These are phyloP conservation scores for Geotrupes spiniger DNA, from an alignment of 2,888 invertebrate species.

Conservation along the genomic window DNA sequence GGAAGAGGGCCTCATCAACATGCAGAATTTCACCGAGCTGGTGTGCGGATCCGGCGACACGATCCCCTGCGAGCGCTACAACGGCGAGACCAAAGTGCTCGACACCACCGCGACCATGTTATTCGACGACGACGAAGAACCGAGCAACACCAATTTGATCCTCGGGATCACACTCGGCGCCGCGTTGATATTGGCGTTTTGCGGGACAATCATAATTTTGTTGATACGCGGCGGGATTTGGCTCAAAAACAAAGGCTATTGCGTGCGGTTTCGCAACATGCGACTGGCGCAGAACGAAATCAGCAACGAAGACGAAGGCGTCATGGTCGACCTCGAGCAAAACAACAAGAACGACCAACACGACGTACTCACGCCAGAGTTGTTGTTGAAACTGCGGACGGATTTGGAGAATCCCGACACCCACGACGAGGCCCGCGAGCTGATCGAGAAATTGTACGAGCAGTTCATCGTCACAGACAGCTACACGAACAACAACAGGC, in stretches of 20 bases:
- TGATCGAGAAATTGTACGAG: slow-evolving; percentile 74
- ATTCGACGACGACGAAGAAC: slow-evolving; percentile 32
- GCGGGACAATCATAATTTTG: slow-evolving; percentile 55
- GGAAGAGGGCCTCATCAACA: slow-evolving; percentile 60
- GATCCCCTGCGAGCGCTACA: slow-evolving; percentile 59
- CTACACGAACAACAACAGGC: slow-evolving; percentile 56
- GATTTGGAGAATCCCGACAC: slow-evolving; percentile 70
- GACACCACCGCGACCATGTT: slow-evolving; percentile 42
- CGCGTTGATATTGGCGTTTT: slow-evolving; percentile 55
- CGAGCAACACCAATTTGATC: slow-evolving; percentile 36
- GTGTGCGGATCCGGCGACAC: slow-evolving; percentile 58
- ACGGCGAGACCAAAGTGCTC: slow-evolving; percentile 44
- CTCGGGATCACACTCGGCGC: slow-evolving; percentile 48
- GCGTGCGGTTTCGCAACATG: slow-evolving; percentile 51
- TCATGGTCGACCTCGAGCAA: slow-evolving; percentile 46
- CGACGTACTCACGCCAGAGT: slow-evolving; percentile 71
- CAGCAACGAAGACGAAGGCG: slow-evolving; percentile 53
- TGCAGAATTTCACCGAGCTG: slow-evolving; percentile 60
- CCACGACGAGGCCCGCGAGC: slow-evolving; percentile 70
- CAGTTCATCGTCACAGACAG: slow-evolving; percentile 70
- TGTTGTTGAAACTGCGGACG: slow-evolving; percentile 65
- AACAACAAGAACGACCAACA: slow-evolving; percentile 56
- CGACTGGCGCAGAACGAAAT: slow-evolving; percentile 58
- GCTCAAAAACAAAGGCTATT: slow-evolving; percentile 59
- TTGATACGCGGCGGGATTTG: slow-evolving; percentile 57